Conservation (phyloP, 2,888 invertebrate species). For the Taphrorychus bicolor region DNA sequence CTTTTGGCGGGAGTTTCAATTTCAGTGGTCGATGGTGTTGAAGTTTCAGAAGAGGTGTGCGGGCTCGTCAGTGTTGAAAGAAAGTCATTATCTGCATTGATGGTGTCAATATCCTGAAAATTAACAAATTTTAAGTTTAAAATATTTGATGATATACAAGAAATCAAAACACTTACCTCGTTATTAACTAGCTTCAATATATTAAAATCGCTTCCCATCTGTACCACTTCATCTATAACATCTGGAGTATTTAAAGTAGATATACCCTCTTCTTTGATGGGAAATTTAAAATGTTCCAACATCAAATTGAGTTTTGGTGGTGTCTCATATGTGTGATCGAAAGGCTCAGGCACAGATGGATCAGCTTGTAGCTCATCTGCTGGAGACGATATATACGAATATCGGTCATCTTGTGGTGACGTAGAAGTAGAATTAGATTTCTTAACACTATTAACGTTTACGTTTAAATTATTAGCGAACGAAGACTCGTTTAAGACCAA, state of each 20-base stretch:
- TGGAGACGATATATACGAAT: conserved; percentile 34
- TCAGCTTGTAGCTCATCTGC: conserved; percentile 22
- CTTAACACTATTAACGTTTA: conserved; percentile 42
- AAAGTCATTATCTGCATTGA: conserved; percentile 39
- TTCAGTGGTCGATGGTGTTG: conserved; percentile 23
- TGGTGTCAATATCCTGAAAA: conserved; percentile 46
- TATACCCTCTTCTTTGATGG: conserved; percentile 37
- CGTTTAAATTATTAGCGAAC: conserved; percentile 45
- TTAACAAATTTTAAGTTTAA: too few relatives aligned
- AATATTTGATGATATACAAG: too few relatives aligned
- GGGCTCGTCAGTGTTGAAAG: conserved; percentile 30
- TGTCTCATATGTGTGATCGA: conserved; percentile 17
- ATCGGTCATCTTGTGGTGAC: conserved; percentile 39
- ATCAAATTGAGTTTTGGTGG: conserved; percentile 38
- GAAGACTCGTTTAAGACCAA: background rate
- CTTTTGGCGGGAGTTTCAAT: conserved; percentile 34
- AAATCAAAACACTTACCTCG: conserved; percentile 52
- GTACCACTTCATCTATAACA: conserved; percentile 57
- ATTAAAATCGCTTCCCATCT: conserved; percentile 54
- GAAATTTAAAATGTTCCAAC: conserved; percentile 42
- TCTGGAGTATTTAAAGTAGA: conserved; percentile 57
- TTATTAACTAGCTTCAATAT: conserved; percentile 55
- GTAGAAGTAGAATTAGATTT: conserved; percentile 42
- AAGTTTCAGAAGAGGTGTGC: conserved; percentile 5
- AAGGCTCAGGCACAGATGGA: conserved; percentile 14